These are phyloP conservation scores for Tympanoctomys barrerae DNA, from an alignment of 2,797 vertebrate genomes.

Conservation along the genomic window DNA sequence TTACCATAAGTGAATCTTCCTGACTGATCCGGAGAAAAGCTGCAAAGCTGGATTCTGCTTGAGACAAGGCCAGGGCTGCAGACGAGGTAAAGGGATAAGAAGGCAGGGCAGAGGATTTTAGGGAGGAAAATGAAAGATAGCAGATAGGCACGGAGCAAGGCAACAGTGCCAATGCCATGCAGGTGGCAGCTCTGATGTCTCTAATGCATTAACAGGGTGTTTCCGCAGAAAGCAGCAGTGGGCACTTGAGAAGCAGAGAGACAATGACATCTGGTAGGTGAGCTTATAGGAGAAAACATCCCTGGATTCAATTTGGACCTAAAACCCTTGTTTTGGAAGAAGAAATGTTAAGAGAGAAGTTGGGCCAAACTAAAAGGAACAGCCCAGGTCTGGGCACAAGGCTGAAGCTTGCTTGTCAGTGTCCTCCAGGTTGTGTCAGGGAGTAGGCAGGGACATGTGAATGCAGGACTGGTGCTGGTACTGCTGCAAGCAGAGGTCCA, in stretches of 20 bases:
- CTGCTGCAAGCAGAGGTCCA: background rate
- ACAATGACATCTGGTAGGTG: background rate
- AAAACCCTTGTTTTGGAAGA: background rate
- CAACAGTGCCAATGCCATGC: background rate
- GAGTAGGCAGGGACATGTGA: background rate
- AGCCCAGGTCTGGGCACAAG: background rate
- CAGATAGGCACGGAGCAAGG: background rate
- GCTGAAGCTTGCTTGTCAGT: background rate
- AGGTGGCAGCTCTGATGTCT: background rate
- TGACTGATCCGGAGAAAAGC: background rate
- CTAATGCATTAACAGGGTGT: background rate
- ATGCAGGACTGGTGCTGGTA: background rate
- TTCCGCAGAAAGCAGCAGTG: background rate
- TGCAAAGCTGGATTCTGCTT: background rate
- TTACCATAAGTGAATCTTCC: conserved; percentile 19
- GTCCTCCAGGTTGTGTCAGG: background rate
- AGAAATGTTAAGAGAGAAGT: background rate
- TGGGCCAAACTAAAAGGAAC: background rate
- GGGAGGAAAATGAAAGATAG: background rate
- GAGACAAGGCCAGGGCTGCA: background rate
- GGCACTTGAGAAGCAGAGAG: background rate
- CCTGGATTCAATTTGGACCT: background rate
- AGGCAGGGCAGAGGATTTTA: background rate
- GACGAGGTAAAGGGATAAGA: background rate
- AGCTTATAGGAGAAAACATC: background rate